These are phyloP conservation scores for Phylloscopus trochiloides DNA, from an alignment of 2,113 vertebrate genomes.

Conservation along the genomic window DNA sequence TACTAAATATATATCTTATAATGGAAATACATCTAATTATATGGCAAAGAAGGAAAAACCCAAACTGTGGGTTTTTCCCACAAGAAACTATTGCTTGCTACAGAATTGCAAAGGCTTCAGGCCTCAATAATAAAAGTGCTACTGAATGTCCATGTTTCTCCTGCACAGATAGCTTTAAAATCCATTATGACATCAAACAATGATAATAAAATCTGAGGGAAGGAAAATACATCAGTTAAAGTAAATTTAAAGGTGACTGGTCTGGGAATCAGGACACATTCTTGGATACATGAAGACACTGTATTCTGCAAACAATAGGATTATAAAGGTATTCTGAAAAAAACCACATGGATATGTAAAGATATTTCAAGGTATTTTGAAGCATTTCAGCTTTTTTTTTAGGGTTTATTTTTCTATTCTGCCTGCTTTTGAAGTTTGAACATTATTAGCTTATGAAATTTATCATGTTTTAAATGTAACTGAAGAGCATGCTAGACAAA, in stretches of 20 bases:
- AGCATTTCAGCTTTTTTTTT: background rate
- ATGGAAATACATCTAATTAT: background rate
- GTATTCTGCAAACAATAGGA: background rate
- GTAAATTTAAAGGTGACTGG: background rate
- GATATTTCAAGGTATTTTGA: background rate
- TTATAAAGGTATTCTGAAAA: background rate
- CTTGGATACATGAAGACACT: background rate
- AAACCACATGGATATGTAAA: background rate
- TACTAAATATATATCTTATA: background rate
- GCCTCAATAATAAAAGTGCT: background rate
- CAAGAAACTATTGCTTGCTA: background rate
- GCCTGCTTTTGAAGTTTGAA: background rate
- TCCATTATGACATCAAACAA: background rate
- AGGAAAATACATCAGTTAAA: background rate
- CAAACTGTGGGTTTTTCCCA: too few relatives aligned
- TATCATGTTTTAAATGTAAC: background rate
- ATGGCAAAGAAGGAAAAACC: background rate
- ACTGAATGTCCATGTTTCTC: background rate
- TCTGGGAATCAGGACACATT: background rate
- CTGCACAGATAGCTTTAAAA: background rate
- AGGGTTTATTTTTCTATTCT: background rate
- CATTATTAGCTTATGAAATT: background rate
- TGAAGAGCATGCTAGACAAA: background rate
- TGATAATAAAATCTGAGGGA: rapidly evolving
- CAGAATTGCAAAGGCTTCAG: background rate